Percentiles rank a stretch among this genome's conserved stretches.
Conservation (phyloP, 2,888 invertebrate genomes). For the Drosophila limbata region DNA sequence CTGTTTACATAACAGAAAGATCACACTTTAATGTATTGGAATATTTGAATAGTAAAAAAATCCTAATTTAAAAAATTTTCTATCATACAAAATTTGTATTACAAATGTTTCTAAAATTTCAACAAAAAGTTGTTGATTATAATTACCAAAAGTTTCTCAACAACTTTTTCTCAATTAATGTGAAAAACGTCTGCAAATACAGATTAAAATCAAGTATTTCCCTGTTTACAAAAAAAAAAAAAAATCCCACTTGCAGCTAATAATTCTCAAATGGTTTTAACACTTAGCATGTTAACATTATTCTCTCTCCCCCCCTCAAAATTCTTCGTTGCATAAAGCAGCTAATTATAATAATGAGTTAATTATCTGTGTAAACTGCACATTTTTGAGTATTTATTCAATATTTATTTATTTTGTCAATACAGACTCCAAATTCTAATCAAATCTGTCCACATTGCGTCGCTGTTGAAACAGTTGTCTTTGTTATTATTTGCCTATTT, state of each 20-base stretch:
- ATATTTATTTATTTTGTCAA: too few relatives aligned
- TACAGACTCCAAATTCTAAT: slow-evolving; percentile 9
- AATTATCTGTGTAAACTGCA: slow-evolving; percentile 7
- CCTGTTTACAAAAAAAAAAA: background rate
- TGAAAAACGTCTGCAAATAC: too few relatives aligned
- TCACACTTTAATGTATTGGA: too few relatives aligned
- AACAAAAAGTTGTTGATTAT: too few relatives aligned
- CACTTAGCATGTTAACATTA: background rate
- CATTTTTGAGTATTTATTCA: slow-evolving; percentile 2
- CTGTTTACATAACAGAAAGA: background rate
- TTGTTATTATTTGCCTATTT: slow-evolving; percentile 19
- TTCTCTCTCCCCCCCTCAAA: too few relatives aligned
- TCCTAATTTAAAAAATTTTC: too few relatives aligned
- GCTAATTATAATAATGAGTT: background rate
- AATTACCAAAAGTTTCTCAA: too few relatives aligned
- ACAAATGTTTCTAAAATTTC: too few relatives aligned
- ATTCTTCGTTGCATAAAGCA: background rate
- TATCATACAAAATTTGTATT: too few relatives aligned
- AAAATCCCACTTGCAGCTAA: background rate
- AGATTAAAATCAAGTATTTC: background rate
- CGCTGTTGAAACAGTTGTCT: slow-evolving; percentile 33
- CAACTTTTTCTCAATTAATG: too few relatives aligned
- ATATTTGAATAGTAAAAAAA: too few relatives aligned
- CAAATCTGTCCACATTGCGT: slow-evolving; percentile 18
- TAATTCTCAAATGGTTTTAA: background rate